phyloP scores from a whole-genome alignment of 2,797 vertebrate species.

The Alexandromys oeconomus region DNA sequence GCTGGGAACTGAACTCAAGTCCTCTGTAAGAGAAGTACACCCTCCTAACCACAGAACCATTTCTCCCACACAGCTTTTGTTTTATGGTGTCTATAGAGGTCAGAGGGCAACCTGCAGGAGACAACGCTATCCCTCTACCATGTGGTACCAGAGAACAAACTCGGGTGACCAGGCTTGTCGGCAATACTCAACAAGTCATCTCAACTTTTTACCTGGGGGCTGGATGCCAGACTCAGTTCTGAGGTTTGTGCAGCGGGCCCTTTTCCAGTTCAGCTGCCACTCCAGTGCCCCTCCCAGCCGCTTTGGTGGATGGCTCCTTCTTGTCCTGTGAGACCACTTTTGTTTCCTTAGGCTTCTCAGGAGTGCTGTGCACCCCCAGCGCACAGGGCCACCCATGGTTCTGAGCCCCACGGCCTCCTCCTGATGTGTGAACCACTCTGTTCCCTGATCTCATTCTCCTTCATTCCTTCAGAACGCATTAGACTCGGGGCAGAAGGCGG shows the following conservation, averaged over 20 bases:
- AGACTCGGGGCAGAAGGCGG: background rate
- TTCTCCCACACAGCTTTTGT: background rate
- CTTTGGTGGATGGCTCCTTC: background rate
- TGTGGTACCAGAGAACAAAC: background rate
- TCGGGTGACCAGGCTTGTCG: background rate
- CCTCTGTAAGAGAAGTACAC: background rate
- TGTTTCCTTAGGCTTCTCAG: background rate
- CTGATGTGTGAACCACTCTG: background rate
- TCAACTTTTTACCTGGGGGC: background rate
- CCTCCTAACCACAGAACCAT: background rate
- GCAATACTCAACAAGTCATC: background rate
- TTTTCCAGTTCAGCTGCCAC: background rate
- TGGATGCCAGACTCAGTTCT: background rate
- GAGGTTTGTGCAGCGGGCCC: background rate
- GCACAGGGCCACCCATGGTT: no score
- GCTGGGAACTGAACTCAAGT: background rate
- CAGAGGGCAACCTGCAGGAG: background rate
- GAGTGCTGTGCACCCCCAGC: background rate
- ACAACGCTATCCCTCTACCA: background rate
- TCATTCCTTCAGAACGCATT: background rate
- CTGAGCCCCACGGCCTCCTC: background rate
- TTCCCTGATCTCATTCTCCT: background rate
- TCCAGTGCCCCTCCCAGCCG: no score
- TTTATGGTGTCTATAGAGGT: background rate
- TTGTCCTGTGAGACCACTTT: background rate